A percentile compares a stretch with the other conserved stretches of the same genome.
These are phyloP conservation scores for Macrophya annulata DNA, from an alignment of 2,888 invertebrate genomes.

Conservation along the genomic window DNA sequence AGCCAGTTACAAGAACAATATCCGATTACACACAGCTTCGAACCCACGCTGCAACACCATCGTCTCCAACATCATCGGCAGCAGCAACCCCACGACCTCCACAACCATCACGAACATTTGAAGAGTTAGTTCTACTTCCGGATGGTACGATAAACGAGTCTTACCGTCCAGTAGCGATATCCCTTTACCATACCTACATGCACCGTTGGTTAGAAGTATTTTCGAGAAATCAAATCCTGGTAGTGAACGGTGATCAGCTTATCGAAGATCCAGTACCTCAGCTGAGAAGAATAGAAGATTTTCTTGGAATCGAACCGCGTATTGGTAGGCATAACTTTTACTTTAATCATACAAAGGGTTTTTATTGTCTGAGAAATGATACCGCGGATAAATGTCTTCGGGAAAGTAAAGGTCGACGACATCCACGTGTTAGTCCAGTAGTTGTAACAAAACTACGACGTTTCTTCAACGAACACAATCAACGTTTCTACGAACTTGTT, in stretches of 20 bases:
- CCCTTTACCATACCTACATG: slow-evolving; percentile 95
- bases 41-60: slow-evolving; percentile 90
- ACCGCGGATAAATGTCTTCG: slow-evolving; percentile 92
- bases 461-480: slow-evolving; percentile 95
- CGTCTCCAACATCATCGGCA: slow-evolving; percentile 81
- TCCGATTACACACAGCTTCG: slow-evolving; percentile 98
- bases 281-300: slow-evolving; percentile 92
- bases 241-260: slow-evolving; percentile 96
- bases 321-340: slow-evolving; percentile 95
- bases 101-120: slow-evolving; percentile 83
- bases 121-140: slow-evolving; percentile 89
- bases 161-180: slow-evolving; percentile 92
- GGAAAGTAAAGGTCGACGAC: slow-evolving; percentile 91
- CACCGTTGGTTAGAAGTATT: slow-evolving; percentile 96
- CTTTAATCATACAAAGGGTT: slow-evolving; percentile 98
- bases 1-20: slow-evolving; percentile 97
- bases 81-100: slow-evolving; percentile 65
- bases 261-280: slow-evolving; percentile 95
- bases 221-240: slow-evolving; percentile 93
- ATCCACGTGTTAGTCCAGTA: slow-evolving; percentile 91
- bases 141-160: slow-evolving; percentile 93
- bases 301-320: slow-evolving; percentile 87
- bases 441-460: slow-evolving; percentile 90
- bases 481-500: slow-evolving; percentile 95
- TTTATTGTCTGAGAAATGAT: slow-evolving; percentile 95